Conservation (phyloP, 2,113 vertebrate genomes). For the Plestiodon gilberti region DNA sequence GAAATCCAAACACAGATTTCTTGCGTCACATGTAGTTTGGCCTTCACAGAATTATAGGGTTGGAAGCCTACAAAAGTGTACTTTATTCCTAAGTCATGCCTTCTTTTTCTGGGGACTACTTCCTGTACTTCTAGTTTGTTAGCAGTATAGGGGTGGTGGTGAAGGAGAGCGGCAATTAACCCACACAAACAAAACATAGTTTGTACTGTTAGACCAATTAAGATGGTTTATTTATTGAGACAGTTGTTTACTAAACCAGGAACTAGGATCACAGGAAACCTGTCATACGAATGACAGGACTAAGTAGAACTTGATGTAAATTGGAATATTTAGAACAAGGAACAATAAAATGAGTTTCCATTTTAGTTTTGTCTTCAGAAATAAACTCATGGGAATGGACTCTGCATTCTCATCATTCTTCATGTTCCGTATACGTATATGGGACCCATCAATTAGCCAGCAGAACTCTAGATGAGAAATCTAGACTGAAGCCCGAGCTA, state of each 20-base stretch:
- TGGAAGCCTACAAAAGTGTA: not conserved
- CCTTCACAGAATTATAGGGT: not conserved
- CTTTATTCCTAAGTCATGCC: not conserved
- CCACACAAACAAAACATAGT: not conserved
- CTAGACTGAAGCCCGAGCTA: no score
- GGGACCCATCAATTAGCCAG: slow-evolving; percentile 25
- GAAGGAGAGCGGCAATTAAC: not conserved
- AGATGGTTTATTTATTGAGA: no score
- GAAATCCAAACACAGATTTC: not conserved
- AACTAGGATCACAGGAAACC: not conserved
- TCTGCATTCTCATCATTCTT: not conserved
- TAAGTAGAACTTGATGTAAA: not conserved
- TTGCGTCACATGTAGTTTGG: not conserved
- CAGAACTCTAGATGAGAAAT: not conserved
- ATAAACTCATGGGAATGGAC: not conserved
- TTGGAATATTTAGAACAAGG: not conserved
- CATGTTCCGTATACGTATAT: not conserved
- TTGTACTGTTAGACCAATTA: not conserved
- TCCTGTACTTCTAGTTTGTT: not conserved
- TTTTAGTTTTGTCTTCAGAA: not conserved
- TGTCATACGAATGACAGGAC: not conserved
- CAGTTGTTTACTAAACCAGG: not conserved
- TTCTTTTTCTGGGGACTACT: not conserved
- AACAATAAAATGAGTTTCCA: not conserved
- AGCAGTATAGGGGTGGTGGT: not conserved